Conservation (phyloP, 2,113 vertebrate genomes). For the Atlantisia rogersi region DNA sequence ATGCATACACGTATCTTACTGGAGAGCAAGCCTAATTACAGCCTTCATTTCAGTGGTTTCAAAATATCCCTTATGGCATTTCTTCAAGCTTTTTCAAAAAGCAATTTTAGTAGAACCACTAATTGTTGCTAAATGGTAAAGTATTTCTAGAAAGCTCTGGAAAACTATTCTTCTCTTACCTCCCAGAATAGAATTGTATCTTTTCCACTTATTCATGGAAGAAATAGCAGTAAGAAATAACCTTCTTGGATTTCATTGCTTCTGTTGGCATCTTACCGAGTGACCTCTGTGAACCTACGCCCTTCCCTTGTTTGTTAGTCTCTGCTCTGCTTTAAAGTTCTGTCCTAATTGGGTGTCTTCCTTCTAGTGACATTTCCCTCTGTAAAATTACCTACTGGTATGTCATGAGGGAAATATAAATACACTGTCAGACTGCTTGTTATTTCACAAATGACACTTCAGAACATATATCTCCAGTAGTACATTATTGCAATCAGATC, state of each 20-base stretch:
- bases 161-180: neutral
- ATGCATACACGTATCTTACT: neutral
- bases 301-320: neutral
- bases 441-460: neutral
- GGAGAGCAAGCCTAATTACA: neutral
- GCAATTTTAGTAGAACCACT: neutral
- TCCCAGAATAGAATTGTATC: neutral
- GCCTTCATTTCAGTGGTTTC: neutral
- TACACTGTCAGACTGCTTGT: neutral
- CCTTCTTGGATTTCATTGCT: neutral
- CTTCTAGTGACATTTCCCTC: neutral
- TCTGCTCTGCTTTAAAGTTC: neutral
- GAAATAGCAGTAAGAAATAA: neutral
- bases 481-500: neutral
- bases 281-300: neutral
- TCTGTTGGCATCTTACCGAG: neutral
- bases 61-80: neutral
- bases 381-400: neutral
- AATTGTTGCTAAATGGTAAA: neutral
- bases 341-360: neutral
- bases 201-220: neutral
- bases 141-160: neutral
- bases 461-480: neutral
- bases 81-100: neutral
- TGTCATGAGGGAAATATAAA: neutral